These are phyloP conservation scores for Caradrina clavipalpis DNA, from an alignment of 2,888 invertebrate genomes.

Conservation along the genomic window DNA sequence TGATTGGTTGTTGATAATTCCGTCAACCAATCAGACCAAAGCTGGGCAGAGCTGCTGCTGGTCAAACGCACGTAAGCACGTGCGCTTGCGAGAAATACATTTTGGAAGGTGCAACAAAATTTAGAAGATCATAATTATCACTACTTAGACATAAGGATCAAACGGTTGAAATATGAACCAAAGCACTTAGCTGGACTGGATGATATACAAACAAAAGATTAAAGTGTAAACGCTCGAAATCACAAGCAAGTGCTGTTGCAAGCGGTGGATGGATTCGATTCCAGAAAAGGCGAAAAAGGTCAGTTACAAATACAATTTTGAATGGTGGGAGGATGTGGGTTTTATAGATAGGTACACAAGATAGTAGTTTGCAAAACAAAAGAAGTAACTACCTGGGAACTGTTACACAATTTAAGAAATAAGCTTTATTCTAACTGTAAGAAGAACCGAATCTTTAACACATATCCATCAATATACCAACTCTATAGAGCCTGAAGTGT, in stretches of 20 bases:
- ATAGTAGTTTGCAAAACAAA: conserved; percentile 11
- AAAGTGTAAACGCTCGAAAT: background rate
- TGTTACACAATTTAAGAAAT: background rate
- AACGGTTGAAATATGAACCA: no score
- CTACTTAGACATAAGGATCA: no score
- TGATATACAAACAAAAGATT: background rate
- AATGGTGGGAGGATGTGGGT: conserved; percentile 34
- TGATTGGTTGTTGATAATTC: background rate
- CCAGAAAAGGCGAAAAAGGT: conserved; percentile 17
- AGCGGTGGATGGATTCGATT: conserved; percentile 16
- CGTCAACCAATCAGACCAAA: no score
- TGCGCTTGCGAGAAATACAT: no score
- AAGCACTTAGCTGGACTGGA: background rate
- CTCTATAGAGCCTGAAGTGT: background rate
- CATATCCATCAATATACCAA: background rate
- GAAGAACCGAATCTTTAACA: background rate
- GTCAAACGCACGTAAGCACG: no score
- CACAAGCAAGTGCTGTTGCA: background rate
- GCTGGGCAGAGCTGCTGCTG: no score
- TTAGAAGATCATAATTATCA: no score
- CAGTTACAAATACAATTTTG: conserved; percentile 8
- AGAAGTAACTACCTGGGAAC: background rate
- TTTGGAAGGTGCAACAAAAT: no score
- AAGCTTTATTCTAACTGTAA: background rate
- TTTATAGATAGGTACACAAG: conserved; percentile 3